Percentiles rank a stretch among this genome's conserved stretches.
These are phyloP conservation scores for Podocnemis expansa DNA, from an alignment of 2,113 vertebrate species.

Conservation along the genomic window DNA sequence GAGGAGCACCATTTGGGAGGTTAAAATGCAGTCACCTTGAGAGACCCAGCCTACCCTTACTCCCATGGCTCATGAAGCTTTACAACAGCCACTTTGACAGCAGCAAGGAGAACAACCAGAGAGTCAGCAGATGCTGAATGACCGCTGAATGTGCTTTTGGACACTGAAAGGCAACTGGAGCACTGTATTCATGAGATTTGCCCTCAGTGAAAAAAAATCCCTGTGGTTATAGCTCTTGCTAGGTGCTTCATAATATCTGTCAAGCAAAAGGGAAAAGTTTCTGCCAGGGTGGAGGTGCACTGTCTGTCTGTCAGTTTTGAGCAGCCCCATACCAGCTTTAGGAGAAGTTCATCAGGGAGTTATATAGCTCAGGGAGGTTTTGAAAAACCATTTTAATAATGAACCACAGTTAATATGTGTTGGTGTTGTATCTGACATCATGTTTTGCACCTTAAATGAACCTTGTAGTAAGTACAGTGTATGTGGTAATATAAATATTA, in stretches of 20 bases:
- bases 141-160: neutral
- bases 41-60: too few relatives aligned
- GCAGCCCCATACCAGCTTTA: neutral
- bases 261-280: neutral
- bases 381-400: neutral
- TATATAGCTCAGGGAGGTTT: neutral
- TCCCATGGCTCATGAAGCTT: too few relatives aligned
- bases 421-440: neutral
- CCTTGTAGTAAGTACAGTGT: neutral
- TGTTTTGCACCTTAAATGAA: neutral
- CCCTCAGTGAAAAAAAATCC: neutral
- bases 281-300: neutral
- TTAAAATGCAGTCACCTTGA: neutral
- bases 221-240: neutral
- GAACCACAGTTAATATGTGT: neutral
- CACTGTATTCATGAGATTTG: neutral
- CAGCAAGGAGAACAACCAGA: neutral
- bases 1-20: neutral
- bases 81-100: too few relatives aligned
- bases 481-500: neutral
- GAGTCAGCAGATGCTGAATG: neutral
- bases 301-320: neutral
- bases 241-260: neutral
- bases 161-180: neutral
- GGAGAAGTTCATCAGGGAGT: neutral